Evolutionary conservation across 1,140 invertebrate genomes (phyloP), one percentile per base, ranked within the genome.

Genomic region (Brachionus rubens): DNA sequence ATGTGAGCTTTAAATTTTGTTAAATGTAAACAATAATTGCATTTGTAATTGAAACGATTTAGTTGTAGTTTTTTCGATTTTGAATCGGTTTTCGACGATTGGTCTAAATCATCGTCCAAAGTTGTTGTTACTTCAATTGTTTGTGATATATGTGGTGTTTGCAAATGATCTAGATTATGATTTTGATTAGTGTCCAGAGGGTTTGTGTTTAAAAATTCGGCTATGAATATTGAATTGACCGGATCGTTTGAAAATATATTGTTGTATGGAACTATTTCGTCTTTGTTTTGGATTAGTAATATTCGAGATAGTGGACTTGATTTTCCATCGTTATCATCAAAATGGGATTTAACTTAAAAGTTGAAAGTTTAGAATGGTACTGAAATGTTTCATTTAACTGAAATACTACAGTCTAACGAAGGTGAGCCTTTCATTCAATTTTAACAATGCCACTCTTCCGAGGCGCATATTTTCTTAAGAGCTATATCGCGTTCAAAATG

Each of bases 1-100:
- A 65, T 65, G 24, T 65, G 59, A 12, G 59, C 59, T 36, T 65
- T 65, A 16, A 65, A 65, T 65, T 65, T 65, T 21, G 59, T 65
- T 19, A 65, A 43, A 43, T 65, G 59, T 0, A 65, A 41, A 65
- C 59, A 65, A 43, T 65, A 65, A 21, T 65, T 65, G 36, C 59
- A 65, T 46, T 65, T 65, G 36, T 65, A 65, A 24, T 65, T 65
- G 40, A 65, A 65, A 24, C 41, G 40, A 28, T 41, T 65, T 2
- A 12, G 59, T 2, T 16, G 30, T 28, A 9, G 30, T 41, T 59
- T 59, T 28, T 59, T 59, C 2, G 54, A n/a, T n/a, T n/a, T 14
- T n/a, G 12, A 0, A 2, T 0, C 7, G 12, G 24, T 24, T 30
- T 59, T 33, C n/a, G 52, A 4, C 0, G 12, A 14, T 28, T 54